Conservation (phyloP, 1,140 invertebrate genomes). For the Andrena cerasifolii region DNA sequence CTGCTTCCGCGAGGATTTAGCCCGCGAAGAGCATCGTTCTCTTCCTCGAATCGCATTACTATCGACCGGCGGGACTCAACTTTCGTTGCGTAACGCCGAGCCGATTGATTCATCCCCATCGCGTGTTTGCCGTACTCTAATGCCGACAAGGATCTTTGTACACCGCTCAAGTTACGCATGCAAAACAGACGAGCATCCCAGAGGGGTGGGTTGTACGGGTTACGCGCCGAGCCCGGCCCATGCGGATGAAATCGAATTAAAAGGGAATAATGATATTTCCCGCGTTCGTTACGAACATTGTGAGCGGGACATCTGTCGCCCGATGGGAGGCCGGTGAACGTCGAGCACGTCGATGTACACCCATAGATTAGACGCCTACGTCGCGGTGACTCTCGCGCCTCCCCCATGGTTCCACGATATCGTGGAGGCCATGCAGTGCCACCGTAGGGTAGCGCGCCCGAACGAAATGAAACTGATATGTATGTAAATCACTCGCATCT, state of each 20-base stretch:
- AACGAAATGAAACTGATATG: slow-evolving; percentile 72
- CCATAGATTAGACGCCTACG: slow-evolving; percentile 36
- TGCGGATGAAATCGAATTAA: slow-evolving; percentile 58
- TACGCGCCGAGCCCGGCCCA: background rate
- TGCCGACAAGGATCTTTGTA: too few species aligned
- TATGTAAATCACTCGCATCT: slow-evolving; percentile 72
- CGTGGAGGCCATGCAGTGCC: slow-evolving; percentile 4
- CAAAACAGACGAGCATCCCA: too few species aligned
- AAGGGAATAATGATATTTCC: slow-evolving; percentile 54
- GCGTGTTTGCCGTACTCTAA: too few species aligned
- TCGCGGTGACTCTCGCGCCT: slow-evolving; percentile 19
- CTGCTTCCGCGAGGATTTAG: slow-evolving; percentile 11
- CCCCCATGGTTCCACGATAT: background rate
- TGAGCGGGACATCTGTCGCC: slow-evolving; percentile 52
- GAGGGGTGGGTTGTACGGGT: background rate
- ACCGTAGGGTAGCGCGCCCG: slow-evolving; percentile 25
- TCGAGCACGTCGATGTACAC: slow-evolving; percentile 12
- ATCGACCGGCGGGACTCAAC: background rate
- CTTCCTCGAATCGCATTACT: background rate
- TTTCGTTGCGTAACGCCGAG: background rate
- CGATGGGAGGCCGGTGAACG: slow-evolving; percentile 24
- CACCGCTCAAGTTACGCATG: too few species aligned
- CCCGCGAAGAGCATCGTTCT: background rate
- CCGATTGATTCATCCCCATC: background rate
- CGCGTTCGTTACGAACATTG: slow-evolving; percentile 48